Evolutionary conservation across 2,888 invertebrate species (phyloP).

Genomic region (Tenthredo distinguenda): DNA sequence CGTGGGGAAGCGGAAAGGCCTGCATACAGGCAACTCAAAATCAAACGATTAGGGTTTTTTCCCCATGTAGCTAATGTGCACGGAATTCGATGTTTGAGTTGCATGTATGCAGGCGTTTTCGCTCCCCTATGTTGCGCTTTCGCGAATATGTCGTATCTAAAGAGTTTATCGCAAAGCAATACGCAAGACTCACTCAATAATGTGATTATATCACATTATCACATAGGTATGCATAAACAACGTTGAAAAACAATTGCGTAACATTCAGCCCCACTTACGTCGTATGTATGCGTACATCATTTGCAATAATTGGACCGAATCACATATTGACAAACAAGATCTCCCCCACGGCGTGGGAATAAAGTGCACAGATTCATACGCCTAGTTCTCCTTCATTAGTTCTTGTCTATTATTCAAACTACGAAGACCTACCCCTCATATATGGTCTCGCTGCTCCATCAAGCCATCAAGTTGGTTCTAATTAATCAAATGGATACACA

Average conservation of each 20-base stretch:
- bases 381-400: background rate
- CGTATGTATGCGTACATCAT: background rate
- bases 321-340: background rate
- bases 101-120: too few species aligned
- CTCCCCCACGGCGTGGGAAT: background rate
- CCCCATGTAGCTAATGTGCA: too few species aligned
- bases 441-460: background rate
- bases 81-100: too few species aligned
- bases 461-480: background rate
- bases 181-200: background rate
- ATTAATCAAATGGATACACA: background rate
- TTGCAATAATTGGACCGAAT: background rate
- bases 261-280: background rate
- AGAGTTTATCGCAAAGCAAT: background rate
- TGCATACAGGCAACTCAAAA: too few species aligned
- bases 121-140: too few species aligned
- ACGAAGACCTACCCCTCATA: background rate
- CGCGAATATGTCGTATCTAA: background rate
- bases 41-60: too few species aligned
- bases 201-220: background rate
- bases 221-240: background rate
- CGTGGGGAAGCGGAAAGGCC: too few species aligned
- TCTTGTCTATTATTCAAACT: constrained; percentile 25
- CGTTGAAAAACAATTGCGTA: background rate
- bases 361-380: background rate